These are phyloP conservation scores for Helicoverpa assulta DNA, from an alignment of 2,888 invertebrate genomes.

Conservation along the genomic window DNA sequence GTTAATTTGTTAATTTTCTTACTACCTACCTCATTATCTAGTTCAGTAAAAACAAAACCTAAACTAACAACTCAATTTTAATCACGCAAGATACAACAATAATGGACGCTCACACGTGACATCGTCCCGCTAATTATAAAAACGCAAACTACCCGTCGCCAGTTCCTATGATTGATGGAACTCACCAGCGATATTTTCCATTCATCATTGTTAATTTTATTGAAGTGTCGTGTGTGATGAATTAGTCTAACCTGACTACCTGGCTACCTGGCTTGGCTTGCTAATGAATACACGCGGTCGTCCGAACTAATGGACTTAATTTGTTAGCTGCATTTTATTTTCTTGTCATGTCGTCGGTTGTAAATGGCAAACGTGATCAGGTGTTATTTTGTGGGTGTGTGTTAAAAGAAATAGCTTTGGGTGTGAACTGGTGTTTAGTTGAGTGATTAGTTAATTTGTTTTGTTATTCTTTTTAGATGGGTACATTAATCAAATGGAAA, in stretches of 20 bases:
- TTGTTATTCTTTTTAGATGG: slow-evolving; percentile 6
- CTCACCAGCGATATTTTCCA: slow-evolving; percentile 82
- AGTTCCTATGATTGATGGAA: slow-evolving; percentile 86
- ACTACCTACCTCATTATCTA: neutral
- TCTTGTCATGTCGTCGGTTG: slow-evolving; percentile 48
- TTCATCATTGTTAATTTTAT: slow-evolving; percentile 89
- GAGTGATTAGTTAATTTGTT: slow-evolving; percentile 41
- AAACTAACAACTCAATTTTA: slow-evolving; percentile 28
- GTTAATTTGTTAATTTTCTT: too few species aligned
- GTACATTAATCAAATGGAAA: neutral
- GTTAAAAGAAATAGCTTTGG: slow-evolving; percentile 47
- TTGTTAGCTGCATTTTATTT: slow-evolving; percentile 58
- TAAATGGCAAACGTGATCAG: slow-evolving; percentile 53
- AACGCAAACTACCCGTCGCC: slow-evolving; percentile 68
- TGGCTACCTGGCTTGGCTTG: slow-evolving; percentile 46
- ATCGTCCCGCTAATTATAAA: slow-evolving; percentile 69
- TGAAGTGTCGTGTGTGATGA: slow-evolving; percentile 82
- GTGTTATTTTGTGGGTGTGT: slow-evolving; percentile 43
- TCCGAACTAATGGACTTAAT: slow-evolving; percentile 68
- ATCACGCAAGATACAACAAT: slow-evolving; percentile 33
- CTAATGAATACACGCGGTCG: slow-evolving; percentile 73
- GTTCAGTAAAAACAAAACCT: neutral
- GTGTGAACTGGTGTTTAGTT: slow-evolving; percentile 41
- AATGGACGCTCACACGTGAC: slow-evolving; percentile 28
- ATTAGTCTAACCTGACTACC: slow-evolving; percentile 73